A percentile compares a stretch with the other conserved stretches of the same genome.
These are phyloP conservation scores for Hipparchia sbordonii DNA, from an alignment of 2,888 invertebrate species.

Conservation along the genomic window DNA sequence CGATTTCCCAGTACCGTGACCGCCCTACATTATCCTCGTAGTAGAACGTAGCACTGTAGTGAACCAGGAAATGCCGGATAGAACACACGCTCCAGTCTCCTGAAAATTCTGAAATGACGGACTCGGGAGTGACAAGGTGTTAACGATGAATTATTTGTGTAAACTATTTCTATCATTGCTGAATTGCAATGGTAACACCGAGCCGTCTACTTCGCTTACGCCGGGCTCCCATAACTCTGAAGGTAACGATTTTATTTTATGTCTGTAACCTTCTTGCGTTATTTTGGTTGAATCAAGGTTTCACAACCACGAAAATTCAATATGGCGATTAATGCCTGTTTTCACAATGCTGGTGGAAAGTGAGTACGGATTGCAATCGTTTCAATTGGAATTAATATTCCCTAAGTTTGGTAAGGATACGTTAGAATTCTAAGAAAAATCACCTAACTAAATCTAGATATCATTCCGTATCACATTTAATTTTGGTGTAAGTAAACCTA, in stretches of 20 bases:
- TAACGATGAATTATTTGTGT: constrained; percentile 28
- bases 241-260: constrained; percentile 1
- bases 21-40: constrained; percentile 18
- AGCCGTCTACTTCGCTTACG: constrained; percentile 8
- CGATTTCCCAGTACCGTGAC: constrained; percentile 40
- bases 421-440: too few species aligned
- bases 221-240: constrained; percentile 9
- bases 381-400: too few species aligned
- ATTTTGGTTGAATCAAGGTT: too few species aligned
- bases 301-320: too few species aligned
- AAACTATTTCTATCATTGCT: constrained; percentile 32
- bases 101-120: constrained; percentile 25
- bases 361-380: too few species aligned
- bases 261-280: too few species aligned
- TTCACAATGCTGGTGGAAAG: too few species aligned
- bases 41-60: constrained; percentile 27
- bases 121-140: neutral
- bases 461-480: too few species aligned
- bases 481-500: too few species aligned
- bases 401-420: too few species aligned
- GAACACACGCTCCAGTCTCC: constrained; percentile 32
- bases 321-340: too few species aligned
- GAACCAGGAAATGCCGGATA: constrained; percentile 34
- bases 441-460: too few species aligned
- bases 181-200: constrained; percentile 31